These are phyloP conservation scores for Dynastes maya DNA, from an alignment of 2,888 invertebrate genomes.

Conservation along the genomic window DNA sequence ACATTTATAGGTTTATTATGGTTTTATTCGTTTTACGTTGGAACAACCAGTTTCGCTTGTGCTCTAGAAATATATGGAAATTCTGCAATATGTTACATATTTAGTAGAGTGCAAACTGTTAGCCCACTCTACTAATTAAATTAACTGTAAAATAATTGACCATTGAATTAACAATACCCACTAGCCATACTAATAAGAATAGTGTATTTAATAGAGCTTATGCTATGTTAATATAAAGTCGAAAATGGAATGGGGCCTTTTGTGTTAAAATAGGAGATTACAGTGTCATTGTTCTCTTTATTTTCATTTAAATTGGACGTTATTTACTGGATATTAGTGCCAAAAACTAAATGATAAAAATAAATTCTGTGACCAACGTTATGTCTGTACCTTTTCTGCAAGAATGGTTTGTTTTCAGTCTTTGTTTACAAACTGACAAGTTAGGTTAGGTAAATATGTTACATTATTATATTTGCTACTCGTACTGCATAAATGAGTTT, in stretches of 20 bases:
- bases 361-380: not conserved
- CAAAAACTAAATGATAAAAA: constrained; percentile 29
- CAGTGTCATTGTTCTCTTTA: constrained; percentile 49
- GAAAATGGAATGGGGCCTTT: constrained; percentile 40
- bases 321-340: constrained; percentile 2
- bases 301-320: constrained; percentile 11
- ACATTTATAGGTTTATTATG: not conserved
- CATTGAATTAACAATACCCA: constrained; percentile 47
- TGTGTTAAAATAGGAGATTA: constrained; percentile 33
- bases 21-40: not conserved
- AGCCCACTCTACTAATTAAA: constrained; percentile 53
- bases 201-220: constrained; percentile 8
- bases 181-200: constrained; percentile 32
- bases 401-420: not conserved
- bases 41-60: constrained; percentile 4
- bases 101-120: constrained; percentile 52
- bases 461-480: constrained; percentile 19
- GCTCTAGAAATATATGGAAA: constrained; percentile 46
- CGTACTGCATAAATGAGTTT: constrained; percentile 5
- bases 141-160: constrained; percentile 53
- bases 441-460: constrained; percentile 45
- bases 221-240: constrained; percentile 36
- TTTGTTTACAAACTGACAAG: constrained; percentile 34
- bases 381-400: not conserved
- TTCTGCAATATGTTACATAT: constrained; percentile 44